Base-by-base conservation (phyloP, 2,113 vertebrate species). In the Stegostoma tigrinum region DNA sequence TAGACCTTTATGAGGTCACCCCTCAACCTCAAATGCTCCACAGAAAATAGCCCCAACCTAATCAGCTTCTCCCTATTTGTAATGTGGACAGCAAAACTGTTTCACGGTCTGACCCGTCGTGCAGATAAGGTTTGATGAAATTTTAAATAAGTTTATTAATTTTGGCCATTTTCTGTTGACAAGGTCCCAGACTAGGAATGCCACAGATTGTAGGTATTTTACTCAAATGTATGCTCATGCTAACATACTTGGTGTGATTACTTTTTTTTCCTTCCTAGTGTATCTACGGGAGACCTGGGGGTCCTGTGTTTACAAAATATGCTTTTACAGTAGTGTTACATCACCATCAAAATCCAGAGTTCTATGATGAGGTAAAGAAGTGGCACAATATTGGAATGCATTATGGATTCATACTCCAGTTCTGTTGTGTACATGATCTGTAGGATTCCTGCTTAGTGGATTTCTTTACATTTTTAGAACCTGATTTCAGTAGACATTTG, bases 261-360 rank as follows among this genome's bases (percentile, higher is more conserved):
- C 64, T 12, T 96, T 45, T 83, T 45, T 83, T 96, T 72, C 96
- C 14, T 87, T 68, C 94, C 3, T 95, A 99, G 99, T 99, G 99
- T 97, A 99, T 99, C 97, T 99, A 99, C 0, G 98, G 99, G 42
- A 98, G 98, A 97, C 99, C 99, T 42, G 99, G 99, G 38, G 98
- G 99, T 95, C 97, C 98, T 5, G 95, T 99, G 96, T 99, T 99
- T 97, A 98, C 98, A 64, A 99, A 98, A 97, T 98, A 98, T 96
- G 98, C 98, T 0, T 98, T 98, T 96, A 98, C 99, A 96, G 97
- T 98, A 45, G 99, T 99, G 96, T 97, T 99, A 61, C 99, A 99
- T 97, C 99, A 99, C 96, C 99, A 99, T 94, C 99, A 99, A 96
- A 99, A 98, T 97, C 99, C 99, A 14, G 99, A 99, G 96, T 99